Evolutionary conservation across 2,113 vertebrate species (phyloP).

Genomic region (Connochaetes taurinus): DNA sequence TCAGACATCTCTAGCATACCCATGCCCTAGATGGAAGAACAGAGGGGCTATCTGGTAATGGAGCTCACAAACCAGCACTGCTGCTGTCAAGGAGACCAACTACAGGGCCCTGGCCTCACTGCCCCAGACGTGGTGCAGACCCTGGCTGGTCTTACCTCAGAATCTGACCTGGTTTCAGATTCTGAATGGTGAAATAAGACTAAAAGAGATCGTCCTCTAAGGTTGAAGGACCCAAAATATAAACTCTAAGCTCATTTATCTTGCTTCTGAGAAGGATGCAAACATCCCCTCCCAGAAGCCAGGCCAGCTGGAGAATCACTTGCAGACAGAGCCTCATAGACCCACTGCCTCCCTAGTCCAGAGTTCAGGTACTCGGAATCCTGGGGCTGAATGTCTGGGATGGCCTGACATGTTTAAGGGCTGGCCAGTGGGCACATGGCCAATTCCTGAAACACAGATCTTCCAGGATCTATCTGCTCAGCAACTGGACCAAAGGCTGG

Average conservation of each 20-base stretch:
- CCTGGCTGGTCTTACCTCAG: neutral
- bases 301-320: neutral
- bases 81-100: neutral
- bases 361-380: neutral
- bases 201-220: neutral
- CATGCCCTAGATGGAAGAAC: neutral
- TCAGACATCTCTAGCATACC: neutral
- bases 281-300: neutral
- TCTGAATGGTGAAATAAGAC: neutral
- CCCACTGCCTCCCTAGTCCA: neutral
- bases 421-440: neutral
- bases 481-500: neutral
- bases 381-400: neutral
- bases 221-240: neutral
- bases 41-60: neutral
- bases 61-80: neutral
- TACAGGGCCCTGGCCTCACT: neutral
- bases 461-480: neutral
- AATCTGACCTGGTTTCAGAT: constrained; percentile 4
- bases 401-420: neutral
- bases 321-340: neutral
- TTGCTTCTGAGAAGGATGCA: neutral
- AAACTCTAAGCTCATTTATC: constrained; percentile 9
- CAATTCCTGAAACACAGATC: neutral
- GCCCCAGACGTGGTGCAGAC: neutral